Evolutionary conservation across 1,140 invertebrate genomes (phyloP).

Genomic region (Saxidomus purpurata): DNA sequence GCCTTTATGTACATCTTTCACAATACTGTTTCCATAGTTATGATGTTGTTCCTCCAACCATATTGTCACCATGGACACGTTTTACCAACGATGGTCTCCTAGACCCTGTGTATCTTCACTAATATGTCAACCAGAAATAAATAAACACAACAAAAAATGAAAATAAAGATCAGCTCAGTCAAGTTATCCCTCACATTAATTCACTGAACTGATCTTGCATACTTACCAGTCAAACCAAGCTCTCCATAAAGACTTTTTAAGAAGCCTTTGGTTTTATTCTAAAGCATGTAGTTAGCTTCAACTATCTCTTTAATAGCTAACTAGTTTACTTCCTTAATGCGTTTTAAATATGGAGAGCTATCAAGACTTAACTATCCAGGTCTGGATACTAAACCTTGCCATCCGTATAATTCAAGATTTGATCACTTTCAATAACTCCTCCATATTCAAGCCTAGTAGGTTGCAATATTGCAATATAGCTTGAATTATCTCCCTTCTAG

Average conservation of each 20-base stretch:
- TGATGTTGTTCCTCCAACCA: too few species aligned
- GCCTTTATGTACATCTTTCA: too few species aligned
- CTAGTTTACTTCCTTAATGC: too few species aligned
- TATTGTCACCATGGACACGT: too few species aligned
- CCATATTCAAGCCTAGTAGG: slow-evolving; percentile 31
- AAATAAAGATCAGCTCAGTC: slow-evolving; percentile 26
- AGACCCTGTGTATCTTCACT: not conserved
- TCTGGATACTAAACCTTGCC: not conserved
- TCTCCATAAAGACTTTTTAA: too few species aligned
- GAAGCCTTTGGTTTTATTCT: too few species aligned
- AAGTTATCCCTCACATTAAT: not conserved
- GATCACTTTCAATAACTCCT: slow-evolving; percentile 40
- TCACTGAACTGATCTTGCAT: slow-evolving; percentile 16
- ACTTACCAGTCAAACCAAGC: slow-evolving; percentile 8
- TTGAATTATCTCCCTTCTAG: slow-evolving; percentile 37
- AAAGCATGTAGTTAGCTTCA: too few species aligned
- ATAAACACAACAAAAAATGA: slow-evolving; percentile 7
- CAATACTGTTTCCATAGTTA: too few species aligned
- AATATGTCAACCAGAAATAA: not conserved
- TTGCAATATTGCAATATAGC: slow-evolving; percentile 22
- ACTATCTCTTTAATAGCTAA: too few species aligned
- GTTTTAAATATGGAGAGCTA: not conserved
- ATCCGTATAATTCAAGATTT: not conserved
- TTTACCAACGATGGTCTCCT: too few species aligned
- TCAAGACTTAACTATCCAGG: not conserved